phyloP scores from a whole-genome alignment of 2,797 vertebrate genomes.

The Prunella strophiata region DNA sequence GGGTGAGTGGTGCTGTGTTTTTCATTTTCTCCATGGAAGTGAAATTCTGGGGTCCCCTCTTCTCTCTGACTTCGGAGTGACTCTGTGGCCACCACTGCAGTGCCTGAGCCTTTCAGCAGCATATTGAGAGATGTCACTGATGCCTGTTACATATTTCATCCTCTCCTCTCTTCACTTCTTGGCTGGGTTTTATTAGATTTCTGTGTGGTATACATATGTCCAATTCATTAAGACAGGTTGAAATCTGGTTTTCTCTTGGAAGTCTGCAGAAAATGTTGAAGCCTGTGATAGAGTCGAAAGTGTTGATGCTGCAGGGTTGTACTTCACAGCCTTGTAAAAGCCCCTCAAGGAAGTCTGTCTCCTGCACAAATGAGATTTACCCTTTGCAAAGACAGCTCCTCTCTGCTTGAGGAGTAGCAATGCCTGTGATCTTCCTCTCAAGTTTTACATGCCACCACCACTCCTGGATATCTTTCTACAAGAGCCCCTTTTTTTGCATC shows the following conservation, averaged over 20 bases:
- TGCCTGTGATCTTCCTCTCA: background rate
- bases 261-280: conserved; percentile 15
- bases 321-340: conserved; percentile 38
- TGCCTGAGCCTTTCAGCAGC: background rate
- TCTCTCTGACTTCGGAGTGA: background rate
- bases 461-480: background rate
- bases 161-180: background rate
- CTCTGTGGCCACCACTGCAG: background rate
- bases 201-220: background rate
- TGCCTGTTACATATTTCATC: background rate
- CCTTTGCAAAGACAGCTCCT: background rate
- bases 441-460: background rate
- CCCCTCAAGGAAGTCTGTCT: conserved; percentile 30
- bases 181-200: conserved; percentile 2
- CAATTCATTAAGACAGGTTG: conserved; percentile 18
- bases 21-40: background rate
- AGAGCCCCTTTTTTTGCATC: background rate
- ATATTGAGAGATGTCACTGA: background rate
- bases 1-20: background rate
- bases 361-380: conserved; percentile 39
- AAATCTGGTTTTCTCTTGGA: conserved; percentile 23
- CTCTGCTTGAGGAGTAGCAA: background rate
- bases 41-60: background rate
- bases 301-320: conserved; percentile 56
- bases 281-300: background rate